A percentile compares a stretch with the other conserved stretches of the same genome.
Evolutionary conservation across 2,797 vertebrate genomes (phyloP).

Genomic region (Sebastiscus tertius): DNA sequence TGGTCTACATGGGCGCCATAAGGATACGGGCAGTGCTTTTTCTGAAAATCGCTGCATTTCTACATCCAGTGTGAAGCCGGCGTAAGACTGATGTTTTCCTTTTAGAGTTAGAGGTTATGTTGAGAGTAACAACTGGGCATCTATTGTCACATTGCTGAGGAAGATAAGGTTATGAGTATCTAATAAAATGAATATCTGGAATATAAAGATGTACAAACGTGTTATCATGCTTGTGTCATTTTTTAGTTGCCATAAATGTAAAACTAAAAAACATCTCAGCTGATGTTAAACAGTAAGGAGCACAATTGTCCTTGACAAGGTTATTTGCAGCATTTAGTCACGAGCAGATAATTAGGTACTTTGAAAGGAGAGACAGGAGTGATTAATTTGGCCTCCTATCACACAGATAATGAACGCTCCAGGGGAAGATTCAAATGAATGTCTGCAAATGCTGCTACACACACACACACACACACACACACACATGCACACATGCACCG

Average conservation of each 20-base stretch:
- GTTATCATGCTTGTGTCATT: background rate
- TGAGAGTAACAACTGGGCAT: background rate
- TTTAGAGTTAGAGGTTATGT: background rate
- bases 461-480: background rate
- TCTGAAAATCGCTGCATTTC: no score
- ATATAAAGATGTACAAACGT: background rate
- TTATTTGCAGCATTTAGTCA: background rate
- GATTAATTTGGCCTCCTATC: slow-evolving; percentile 6
- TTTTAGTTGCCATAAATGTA: background rate
- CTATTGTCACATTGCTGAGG: background rate
- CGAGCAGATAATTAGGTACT: slow-evolving; percentile 6
- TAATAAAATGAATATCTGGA: no score
- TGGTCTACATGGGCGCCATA: no score
- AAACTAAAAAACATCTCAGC: background rate
- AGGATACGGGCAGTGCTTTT: no score
- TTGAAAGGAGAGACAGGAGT: background rate
- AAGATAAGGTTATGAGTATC: background rate
- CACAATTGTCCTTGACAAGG: background rate
- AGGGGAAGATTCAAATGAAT: slow-evolving; percentile 13
- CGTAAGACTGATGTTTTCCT: background rate
- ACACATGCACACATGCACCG: background rate
- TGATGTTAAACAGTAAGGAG: background rate
- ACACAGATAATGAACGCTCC: slow-evolving; percentile 18
- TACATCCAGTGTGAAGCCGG: no score
- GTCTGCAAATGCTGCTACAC: slow-evolving; percentile 10